A percentile compares a stretch with the other conserved stretches of the same genome.
Evolutionary conservation across 2,797 vertebrate genomes (phyloP).

Genomic region (Kryptopterus vitreolus): DNA sequence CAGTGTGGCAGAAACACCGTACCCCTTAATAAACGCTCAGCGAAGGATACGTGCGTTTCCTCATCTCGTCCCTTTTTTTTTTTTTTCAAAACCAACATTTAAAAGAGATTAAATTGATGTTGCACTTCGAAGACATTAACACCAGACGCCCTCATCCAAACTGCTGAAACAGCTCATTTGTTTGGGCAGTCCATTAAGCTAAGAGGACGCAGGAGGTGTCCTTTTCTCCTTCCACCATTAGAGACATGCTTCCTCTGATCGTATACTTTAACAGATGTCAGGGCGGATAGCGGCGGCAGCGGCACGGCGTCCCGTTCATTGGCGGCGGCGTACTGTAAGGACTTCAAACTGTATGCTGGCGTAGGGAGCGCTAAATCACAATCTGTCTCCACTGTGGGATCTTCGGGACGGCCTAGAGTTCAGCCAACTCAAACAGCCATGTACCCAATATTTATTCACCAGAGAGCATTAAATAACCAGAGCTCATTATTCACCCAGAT

Average conservation of each 20-base stretch:
- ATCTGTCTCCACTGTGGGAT: constrained; percentile 43
- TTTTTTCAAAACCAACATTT: constrained; percentile 46
- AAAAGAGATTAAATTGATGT: constrained; percentile 44
- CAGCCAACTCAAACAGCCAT: constrained; percentile 54
- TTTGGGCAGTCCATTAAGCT: constrained; percentile 63
- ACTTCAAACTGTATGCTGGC: constrained; percentile 8
- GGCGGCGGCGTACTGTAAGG: background rate
- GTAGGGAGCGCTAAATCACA: constrained; percentile 38
- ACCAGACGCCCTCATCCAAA: constrained; percentile 50
- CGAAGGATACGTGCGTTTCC: constrained; percentile 44
- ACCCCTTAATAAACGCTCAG: constrained; percentile 51
- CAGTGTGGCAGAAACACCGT: constrained; percentile 38
- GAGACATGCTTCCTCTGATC: constrained; percentile 1
- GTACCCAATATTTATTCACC: constrained; percentile 65
- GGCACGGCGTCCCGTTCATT: background rate
- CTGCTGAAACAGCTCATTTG: constrained; percentile 51
- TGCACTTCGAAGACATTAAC: constrained; percentile 51
- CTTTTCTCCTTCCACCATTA: constrained; percentile 46
- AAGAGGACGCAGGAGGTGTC: constrained; percentile 47
- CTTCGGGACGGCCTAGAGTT: constrained; percentile 59
- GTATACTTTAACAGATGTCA: constrained; percentile 8
- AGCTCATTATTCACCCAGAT: constrained; percentile 62
- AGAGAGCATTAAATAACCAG: constrained; percentile 52
- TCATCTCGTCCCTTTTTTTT: constrained; percentile 34
- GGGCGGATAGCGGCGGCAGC: background rate